A percentile compares a stretch with the other conserved stretches of the same genome.
Evolutionary conservation across 2,113 vertebrate genomes (phyloP).

Genomic region (Entelurus aequoreus): DNA sequence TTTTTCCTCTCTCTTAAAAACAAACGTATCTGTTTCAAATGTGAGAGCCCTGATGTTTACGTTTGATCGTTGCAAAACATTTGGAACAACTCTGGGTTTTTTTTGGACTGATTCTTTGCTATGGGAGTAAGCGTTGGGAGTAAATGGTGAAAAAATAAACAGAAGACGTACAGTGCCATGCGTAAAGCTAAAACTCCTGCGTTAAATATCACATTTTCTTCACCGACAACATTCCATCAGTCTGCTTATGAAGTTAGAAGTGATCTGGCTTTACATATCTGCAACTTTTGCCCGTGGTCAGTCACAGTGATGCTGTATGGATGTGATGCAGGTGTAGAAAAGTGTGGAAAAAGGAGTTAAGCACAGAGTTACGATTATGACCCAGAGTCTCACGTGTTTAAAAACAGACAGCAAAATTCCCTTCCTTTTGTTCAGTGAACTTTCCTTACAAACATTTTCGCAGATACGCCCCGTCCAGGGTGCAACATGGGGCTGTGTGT

Average conservation of each 20-base stretch:
- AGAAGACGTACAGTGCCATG: constrained; percentile 31
- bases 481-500: constrained; percentile 37
- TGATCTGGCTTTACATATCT: constrained; percentile 17
- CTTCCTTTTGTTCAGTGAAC: constrained; percentile 16
- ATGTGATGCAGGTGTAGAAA: constrained; percentile 32
- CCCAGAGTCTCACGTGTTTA: constrained; percentile 14
- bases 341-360: constrained; percentile 19
- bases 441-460: constrained; percentile 10
- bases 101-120: constrained; percentile 64
- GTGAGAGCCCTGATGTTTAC: constrained; percentile 75
- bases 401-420: not conserved
- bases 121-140: constrained; percentile 64
- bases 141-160: constrained; percentile 6
- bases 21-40: constrained; percentile 61
- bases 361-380: constrained; percentile 15
- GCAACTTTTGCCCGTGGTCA: constrained; percentile 11
- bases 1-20: constrained; percentile 31
- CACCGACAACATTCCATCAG: not conserved
- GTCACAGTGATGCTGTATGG: constrained; percentile 71
- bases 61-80: constrained; percentile 65
- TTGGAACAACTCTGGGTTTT: constrained; percentile 62
- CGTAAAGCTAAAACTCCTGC: too few relatives aligned
- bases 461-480: constrained; percentile 6
- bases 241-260: not conserved
- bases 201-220: not conserved